A percentile compares a stretch with the other conserved stretches of the same genome.
These are phyloP conservation scores for Noctua pronuba DNA, from an alignment of 2,888 invertebrate species.

Conservation along the genomic window DNA sequence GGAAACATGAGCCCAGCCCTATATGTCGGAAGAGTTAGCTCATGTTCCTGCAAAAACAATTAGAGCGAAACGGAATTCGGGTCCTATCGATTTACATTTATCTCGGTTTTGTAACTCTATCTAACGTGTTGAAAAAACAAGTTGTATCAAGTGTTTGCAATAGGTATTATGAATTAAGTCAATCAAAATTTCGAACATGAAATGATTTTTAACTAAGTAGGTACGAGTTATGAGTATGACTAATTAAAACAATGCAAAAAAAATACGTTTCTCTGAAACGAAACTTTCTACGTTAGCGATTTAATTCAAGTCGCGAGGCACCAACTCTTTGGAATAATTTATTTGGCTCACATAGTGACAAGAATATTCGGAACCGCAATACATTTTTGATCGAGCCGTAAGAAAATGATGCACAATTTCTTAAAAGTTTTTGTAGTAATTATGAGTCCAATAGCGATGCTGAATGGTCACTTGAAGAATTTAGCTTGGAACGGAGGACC, in stretches of 20 bases:
- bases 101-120: slow-evolving; percentile 53
- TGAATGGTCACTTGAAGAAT: slow-evolving; percentile 75
- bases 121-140: slow-evolving; percentile 33
- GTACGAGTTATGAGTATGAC: slow-evolving; percentile 21
- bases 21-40: slow-evolving; percentile 93
- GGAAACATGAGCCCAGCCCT: slow-evolving; percentile 93
- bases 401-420: slow-evolving; percentile 56
- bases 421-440: slow-evolving; percentile 43
- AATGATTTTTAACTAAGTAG: neutral
- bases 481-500: slow-evolving; percentile 86
- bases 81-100: slow-evolving; percentile 74
- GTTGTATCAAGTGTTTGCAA: slow-evolving; percentile 31
- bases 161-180: slow-evolving; percentile 10
- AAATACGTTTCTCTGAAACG: slow-evolving; percentile 56
- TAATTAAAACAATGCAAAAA: slow-evolving; percentile 41
- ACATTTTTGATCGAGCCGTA: slow-evolving; percentile 4
- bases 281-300: slow-evolving; percentile 50
- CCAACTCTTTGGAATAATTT: slow-evolving; percentile 24
- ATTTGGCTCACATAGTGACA: slow-evolving; percentile 16
- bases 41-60: slow-evolving; percentile 91
- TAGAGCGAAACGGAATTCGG: slow-evolving; percentile 87
- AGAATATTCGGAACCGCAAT: slow-evolving; percentile 25
- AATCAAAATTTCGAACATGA: slow-evolving; percentile 9
- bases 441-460: slow-evolving; percentile 48
- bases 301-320: slow-evolving; percentile 28